A percentile compares a stretch with the other conserved stretches of the same genome.
These are phyloP conservation scores for Drosophila neotestacea DNA, from an alignment of 2,888 invertebrate species.

Conservation along the genomic window DNA sequence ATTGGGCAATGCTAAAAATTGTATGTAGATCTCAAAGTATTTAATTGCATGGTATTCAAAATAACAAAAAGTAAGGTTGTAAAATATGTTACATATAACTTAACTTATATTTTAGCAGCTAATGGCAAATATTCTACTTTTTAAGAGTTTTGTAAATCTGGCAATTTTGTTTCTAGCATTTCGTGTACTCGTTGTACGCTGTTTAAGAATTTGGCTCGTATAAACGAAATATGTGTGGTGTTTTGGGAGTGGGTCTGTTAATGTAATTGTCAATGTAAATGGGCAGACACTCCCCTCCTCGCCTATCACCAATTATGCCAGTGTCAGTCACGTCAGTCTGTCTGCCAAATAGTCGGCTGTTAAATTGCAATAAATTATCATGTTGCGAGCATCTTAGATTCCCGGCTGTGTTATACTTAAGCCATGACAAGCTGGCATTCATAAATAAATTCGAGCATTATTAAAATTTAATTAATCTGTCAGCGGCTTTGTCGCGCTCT, in stretches of 20 bases:
- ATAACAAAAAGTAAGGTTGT: too few species aligned
- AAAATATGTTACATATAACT: too few species aligned
- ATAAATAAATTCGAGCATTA: conserved; percentile 54
- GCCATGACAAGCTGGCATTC: conserved; percentile 20
- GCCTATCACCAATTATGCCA: background rate
- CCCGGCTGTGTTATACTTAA: conserved; percentile 24
- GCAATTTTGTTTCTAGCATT: too few species aligned
- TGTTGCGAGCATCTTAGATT: conserved; percentile 12
- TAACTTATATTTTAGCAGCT: too few species aligned
- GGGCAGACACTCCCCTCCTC: background rate
- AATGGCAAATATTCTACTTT: too few species aligned
- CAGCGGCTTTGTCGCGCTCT: conserved; percentile 38
- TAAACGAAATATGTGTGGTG: background rate
- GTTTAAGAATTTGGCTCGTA: too few species aligned
- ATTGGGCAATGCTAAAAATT: too few species aligned
- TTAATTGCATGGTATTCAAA: too few species aligned
- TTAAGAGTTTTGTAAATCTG: too few species aligned
- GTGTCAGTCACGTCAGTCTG: conserved; percentile 10
- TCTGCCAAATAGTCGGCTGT: conserved; percentile 15
- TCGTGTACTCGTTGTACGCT: too few species aligned
- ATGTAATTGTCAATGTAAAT: conserved; percentile 34
- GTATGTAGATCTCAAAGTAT: too few species aligned
- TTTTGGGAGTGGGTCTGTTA: conserved; percentile 22
- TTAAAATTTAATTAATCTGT: conserved; percentile 73
- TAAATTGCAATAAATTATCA: conserved; percentile 59